A percentile compares a stretch with the other conserved stretches of the same genome.
These are phyloP conservation scores for Mythimna ferrago DNA, from an alignment of 2,888 invertebrate species.

Conservation along the genomic window DNA sequence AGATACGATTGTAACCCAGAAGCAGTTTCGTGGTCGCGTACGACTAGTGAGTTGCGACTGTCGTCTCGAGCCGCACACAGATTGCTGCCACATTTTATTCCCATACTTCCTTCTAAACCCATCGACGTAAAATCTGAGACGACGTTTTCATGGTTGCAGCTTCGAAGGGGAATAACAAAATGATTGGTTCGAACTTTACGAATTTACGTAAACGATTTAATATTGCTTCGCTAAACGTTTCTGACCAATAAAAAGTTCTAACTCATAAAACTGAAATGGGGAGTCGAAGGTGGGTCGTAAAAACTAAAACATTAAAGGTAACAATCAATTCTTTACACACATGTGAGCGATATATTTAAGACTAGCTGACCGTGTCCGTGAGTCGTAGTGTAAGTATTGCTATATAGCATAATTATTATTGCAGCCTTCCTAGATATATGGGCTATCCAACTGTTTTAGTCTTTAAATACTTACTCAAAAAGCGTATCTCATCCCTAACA, in stretches of 20 bases:
- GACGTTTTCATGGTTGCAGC: slow-evolving; percentile 52
- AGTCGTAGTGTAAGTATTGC: too few species aligned
- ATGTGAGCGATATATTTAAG: slow-evolving; percentile 14
- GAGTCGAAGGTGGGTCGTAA: slow-evolving; percentile 60
- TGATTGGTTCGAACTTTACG: slow-evolving; percentile 56
- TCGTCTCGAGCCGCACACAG: slow-evolving; percentile 42
- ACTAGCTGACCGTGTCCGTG: too few species aligned
- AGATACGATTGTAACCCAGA: slow-evolving; percentile 82
- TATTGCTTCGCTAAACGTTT: slow-evolving; percentile 59
- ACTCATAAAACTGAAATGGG: slow-evolving; percentile 60
- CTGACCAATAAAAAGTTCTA: slow-evolving; percentile 60
- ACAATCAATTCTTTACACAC: slow-evolving; percentile 58
- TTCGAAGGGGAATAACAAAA: slow-evolving; percentile 50
- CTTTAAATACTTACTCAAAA: too few species aligned
- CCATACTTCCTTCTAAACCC: slow-evolving; percentile 64
- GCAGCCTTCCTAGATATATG: too few species aligned
- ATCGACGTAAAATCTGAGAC: slow-evolving; percentile 60
- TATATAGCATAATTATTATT: too few species aligned
- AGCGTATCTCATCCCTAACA: too few species aligned
- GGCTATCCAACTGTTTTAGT: too few species aligned
- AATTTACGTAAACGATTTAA: slow-evolving; percentile 57
- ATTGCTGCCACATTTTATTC: slow-evolving; percentile 64
- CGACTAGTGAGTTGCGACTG: slow-evolving; percentile 61
- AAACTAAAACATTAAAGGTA: slow-evolving; percentile 61
- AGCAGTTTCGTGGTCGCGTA: slow-evolving; percentile 79